phyloP scores from a whole-genome alignment of 2,113 vertebrate species.

The Pelmatolapia mariae region DNA sequence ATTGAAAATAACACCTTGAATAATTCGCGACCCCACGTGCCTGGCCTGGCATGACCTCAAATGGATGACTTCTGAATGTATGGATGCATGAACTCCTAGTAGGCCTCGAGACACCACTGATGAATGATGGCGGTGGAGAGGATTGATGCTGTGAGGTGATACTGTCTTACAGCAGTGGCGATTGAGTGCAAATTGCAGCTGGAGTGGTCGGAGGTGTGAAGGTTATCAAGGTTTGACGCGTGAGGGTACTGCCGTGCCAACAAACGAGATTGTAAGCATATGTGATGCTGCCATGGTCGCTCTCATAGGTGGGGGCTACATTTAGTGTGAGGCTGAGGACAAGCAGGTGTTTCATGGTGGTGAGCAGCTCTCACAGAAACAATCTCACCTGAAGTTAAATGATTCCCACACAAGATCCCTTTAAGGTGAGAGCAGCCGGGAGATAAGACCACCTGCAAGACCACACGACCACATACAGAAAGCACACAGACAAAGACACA shows the following conservation, averaged over 20 bases:
- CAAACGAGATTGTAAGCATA: neutral
- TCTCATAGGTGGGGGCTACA: neutral
- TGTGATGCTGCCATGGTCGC: neutral
- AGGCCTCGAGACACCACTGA: neutral
- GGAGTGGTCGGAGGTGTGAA: neutral
- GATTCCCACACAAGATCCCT: neutral
- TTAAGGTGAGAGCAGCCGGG: neutral
- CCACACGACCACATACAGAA: neutral
- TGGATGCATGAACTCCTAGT: neutral
- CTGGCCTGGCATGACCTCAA: neutral
- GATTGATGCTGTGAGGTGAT: neutral
- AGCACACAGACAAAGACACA: neutral
- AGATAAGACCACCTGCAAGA: neutral
- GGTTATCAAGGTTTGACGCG: neutral
- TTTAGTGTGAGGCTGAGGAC: neutral
- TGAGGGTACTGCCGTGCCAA: neutral
- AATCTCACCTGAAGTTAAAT: neutral
- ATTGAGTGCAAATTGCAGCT: neutral
- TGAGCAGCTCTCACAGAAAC: neutral
- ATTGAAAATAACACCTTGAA: neutral
- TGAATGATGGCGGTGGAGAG: neutral
- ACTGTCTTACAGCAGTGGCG: neutral
- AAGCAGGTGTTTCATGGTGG: neutral
- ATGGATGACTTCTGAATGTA: neutral
- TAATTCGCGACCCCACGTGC: neutral